Evolutionary conservation across 2,113 vertebrate species (phyloP), one percentile per base, ranked within the genome.

Genomic region (Sebastes schlegelii): DNA sequence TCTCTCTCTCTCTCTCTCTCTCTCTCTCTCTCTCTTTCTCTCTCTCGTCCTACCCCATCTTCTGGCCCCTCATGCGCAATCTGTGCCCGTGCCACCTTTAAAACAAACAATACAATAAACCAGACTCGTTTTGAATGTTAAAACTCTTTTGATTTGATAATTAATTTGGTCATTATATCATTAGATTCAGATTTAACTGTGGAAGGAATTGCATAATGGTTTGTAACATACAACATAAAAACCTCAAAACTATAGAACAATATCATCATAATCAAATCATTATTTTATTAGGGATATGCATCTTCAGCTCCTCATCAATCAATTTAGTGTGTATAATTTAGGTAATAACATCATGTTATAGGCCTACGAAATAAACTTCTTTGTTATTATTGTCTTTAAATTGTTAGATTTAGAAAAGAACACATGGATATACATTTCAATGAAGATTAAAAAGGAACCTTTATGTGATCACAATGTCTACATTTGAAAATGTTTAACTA

Each of bases 1-100:
- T 1, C 23, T 23, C 23, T 1, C 2, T 23, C 23, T 1, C 23
- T 23, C 23, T 23, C 23, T 23, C 2, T n/a, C n/a, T n/a, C n/a
- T n/a, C n/a, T n/a, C n/a, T n/a, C 52, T 74, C 34, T 49, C 64
- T 45, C 62, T 26, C 58, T 57, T n/a, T 3, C 58, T 80, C 42
- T 65, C 66, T 85, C 81, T 82, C 77, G 76, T 64, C 76, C 86
- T 91, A 83, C 66, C 81, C 82, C 91, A 76, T 87, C 87, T 82
- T 83, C 79, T 90, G 86, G 87, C 88, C 80, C 68, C 70, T 85
- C 75, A 34, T 89, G 82, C 86, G 80, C 88, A 90, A 86, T 91
- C 88, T 92, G 93, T 90, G 88, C 87, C 73, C 86, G 79, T 74
- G 91, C 90, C 91, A 92, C 93, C 90, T 92, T 92, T 91, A 34